phyloP scores from a whole-genome alignment of 2,797 vertebrate genomes.

The Scomberomorus guttatus region DNA sequence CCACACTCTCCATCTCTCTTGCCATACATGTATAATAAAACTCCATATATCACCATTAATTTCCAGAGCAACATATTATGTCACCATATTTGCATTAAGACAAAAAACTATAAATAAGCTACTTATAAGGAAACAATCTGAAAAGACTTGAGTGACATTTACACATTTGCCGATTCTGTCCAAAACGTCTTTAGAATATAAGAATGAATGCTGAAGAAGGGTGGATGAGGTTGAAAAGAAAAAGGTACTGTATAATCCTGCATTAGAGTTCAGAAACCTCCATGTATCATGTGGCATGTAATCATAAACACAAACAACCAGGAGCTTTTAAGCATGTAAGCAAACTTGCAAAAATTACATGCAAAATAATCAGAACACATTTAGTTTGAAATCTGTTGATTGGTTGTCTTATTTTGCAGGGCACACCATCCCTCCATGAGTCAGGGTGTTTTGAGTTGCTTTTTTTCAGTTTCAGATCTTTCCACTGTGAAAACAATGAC shows the following conservation, averaged over 20 bases:
- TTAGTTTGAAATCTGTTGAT: neutral
- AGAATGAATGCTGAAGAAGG: neutral
- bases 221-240: neutral
- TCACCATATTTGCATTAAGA: too few relatives aligned
- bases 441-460: constrained; percentile 12
- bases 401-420: constrained; percentile 1
- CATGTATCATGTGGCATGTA: neutral
- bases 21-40: neutral
- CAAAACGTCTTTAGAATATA: constrained; percentile 3
- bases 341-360: neutral
- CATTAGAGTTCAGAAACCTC: neutral
- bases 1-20: constrained; percentile 1
- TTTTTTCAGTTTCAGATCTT: constrained; percentile 21
- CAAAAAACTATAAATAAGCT: too few relatives aligned
- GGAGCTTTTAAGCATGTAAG: neutral
- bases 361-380: neutral
- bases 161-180: neutral
- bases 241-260: neutral
- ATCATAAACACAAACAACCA: neutral
- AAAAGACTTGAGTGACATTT: too few relatives aligned
- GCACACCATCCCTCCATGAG: neutral
- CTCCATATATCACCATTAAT: too few relatives aligned
- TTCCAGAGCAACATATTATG: too few relatives aligned
- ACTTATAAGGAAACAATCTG: too few relatives aligned
- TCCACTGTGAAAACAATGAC: constrained; percentile 23